phyloP scores from a whole-genome alignment of 2,888 invertebrate species.

The Troilus luridus region DNA sequence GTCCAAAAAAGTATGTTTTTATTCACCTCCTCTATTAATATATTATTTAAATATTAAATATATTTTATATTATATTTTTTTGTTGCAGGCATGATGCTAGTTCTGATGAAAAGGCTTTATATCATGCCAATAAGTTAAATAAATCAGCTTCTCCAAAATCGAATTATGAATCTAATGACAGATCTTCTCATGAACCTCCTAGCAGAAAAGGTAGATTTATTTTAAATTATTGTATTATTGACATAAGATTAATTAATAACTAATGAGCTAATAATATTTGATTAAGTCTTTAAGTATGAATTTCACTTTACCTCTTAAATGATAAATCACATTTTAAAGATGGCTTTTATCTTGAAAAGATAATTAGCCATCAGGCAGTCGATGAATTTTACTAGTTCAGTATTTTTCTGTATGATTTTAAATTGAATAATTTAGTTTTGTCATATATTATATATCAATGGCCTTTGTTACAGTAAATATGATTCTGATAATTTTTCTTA shows the following conservation, averaged over 20 bases:
- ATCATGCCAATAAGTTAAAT: constrained; percentile 39
- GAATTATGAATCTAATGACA: constrained; percentile 57
- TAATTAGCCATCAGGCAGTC: too few relatives aligned
- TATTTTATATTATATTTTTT: constrained; percentile 27
- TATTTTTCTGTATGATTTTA: too few relatives aligned
- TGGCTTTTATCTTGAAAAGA: too few relatives aligned
- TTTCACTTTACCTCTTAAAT: too few relatives aligned
- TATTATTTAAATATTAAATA: neutral
- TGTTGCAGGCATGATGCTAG: constrained; percentile 53
- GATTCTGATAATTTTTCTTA: too few relatives aligned
- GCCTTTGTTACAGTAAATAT: too few relatives aligned
- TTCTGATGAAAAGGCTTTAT: constrained; percentile 54
- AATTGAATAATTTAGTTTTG: too few relatives aligned
- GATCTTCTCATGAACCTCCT: constrained; percentile 57
- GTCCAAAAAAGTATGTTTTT: constrained; percentile 72
- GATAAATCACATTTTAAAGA: too few relatives aligned
- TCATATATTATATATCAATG: too few relatives aligned
- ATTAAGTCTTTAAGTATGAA: too few relatives aligned
- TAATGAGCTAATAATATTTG: too few relatives aligned
- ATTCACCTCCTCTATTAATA: neutral
- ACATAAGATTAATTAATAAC: neutral
- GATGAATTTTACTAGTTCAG: too few relatives aligned
- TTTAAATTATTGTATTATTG: neutral
- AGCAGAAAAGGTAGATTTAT: constrained; percentile 57
- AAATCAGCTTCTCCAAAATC: constrained; percentile 57